Percentiles rank a stretch among this genome's conserved stretches.
Conservation (phyloP, 1,140 invertebrate species). For the Aphaenogaster ashmeadi region DNA sequence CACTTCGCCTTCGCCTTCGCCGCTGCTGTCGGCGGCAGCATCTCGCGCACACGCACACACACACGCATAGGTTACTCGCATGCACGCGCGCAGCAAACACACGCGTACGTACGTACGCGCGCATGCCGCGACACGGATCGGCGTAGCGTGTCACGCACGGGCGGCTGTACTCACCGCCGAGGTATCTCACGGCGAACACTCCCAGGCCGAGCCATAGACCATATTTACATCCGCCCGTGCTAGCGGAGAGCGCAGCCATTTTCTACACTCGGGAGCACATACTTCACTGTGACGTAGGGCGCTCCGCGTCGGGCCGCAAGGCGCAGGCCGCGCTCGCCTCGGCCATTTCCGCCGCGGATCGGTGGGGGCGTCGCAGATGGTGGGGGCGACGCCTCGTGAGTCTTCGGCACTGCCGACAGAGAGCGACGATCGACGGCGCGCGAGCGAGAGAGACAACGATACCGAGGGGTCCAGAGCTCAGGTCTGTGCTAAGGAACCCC, state of each 20-base stretch:
- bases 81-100: background rate
- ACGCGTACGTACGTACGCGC: background rate
- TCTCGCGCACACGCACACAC: background rate
- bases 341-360: constrained; percentile 62
- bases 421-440: background rate
- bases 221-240: constrained; percentile 84
- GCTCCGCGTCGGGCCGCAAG: constrained; percentile 73
- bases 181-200: constrained; percentile 78
- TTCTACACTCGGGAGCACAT: constrained; percentile 86
- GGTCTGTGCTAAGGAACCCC: constrained; percentile 18
- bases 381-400: constrained; percentile 51
- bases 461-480: background rate
- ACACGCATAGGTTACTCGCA: background rate
- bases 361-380: constrained; percentile 34
- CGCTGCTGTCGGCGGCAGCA: constrained; percentile 6
- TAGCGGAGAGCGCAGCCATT: constrained; percentile 84
- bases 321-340: constrained; percentile 74
- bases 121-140: background rate
- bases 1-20: constrained; percentile 1
- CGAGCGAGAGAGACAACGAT: constrained; percentile 58
- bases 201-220: constrained; percentile 80
- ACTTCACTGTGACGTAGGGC: constrained; percentile 85
- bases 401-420: constrained; percentile 37
- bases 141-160: background rate
- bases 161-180: constrained; percentile 81